phyloP scores from a whole-genome alignment of 1,140 invertebrate species.

The Dreissena polymorpha region DNA sequence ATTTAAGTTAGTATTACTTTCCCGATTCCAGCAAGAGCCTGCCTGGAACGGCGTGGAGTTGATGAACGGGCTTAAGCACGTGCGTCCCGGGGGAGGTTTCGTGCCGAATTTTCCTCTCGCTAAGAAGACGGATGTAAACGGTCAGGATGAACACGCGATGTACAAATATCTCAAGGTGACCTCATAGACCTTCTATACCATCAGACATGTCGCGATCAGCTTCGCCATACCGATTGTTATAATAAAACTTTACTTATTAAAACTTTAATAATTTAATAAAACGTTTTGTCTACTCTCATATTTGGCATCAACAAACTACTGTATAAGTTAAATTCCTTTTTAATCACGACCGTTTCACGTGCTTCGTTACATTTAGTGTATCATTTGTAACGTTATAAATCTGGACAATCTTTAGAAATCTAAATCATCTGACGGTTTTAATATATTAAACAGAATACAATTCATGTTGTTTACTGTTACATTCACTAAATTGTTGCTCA shows the following conservation, averaged over 20 bases:
- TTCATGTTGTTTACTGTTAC: no score
- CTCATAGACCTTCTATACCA: neutral
- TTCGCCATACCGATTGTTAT: neutral
- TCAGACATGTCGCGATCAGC: neutral
- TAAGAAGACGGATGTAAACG: constrained; percentile 83
- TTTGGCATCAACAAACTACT: neutral
- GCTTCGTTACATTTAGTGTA: neutral
- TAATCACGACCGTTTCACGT: neutral
- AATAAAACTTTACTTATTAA: no score
- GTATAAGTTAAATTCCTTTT: neutral
- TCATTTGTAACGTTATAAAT: neutral
- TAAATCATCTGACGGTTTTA: neutral
- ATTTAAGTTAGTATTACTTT: neutral
- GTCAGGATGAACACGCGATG: constrained; percentile 81
- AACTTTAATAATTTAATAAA: neutral
- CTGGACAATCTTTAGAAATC: neutral
- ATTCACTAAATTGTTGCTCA: neutral
- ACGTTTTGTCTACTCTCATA: neutral
- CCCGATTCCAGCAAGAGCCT: constrained; percentile 80
- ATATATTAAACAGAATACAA: no score
- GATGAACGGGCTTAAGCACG: constrained; percentile 80
- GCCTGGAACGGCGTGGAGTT: constrained; percentile 80
- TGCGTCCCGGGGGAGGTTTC: constrained; percentile 82
- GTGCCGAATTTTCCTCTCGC: constrained; percentile 81
- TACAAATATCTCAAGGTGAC: constrained; percentile 83